Conservation (phyloP, 37 sponge, comb jelly and placozoan genomes). For the Crambe crambe region DNA sequence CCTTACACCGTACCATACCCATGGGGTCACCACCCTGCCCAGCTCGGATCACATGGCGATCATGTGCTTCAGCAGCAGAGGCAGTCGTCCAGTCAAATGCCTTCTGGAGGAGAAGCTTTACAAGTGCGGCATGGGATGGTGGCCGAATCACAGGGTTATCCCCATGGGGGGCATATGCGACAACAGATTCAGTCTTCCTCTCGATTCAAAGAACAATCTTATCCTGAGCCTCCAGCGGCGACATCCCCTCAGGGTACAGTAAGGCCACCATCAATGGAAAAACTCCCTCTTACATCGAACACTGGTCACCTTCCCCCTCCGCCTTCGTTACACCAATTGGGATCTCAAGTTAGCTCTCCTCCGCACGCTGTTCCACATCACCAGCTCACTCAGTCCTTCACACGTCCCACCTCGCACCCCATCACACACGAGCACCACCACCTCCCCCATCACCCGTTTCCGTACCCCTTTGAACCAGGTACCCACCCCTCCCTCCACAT, state of each 20-base stretch:
- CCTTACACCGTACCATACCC: constrained; percentile 51
- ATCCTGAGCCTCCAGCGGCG: neutral
- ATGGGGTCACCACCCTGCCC: constrained; percentile 33
- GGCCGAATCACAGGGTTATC: neutral
- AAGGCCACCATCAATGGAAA: neutral
- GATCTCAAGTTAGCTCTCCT: neutral
- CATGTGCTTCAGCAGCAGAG: constrained; percentile 31
- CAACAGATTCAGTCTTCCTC: neutral
- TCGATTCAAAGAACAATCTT: neutral
- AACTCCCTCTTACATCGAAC: neutral
- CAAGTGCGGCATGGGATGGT: neutral
- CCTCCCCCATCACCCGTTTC: constrained; percentile 31
- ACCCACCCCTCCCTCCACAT: constrained; percentile 32
- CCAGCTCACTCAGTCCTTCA: constrained; percentile 5
- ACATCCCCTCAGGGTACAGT: neutral
- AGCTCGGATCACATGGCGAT: constrained; percentile 14
- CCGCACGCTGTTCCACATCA: neutral
- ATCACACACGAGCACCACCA: constrained; percentile 23
- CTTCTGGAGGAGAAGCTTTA: neutral
- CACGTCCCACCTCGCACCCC: constrained; percentile 2
- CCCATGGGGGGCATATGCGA: neutral
- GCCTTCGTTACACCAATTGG: neutral
- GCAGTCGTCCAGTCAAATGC: neutral
- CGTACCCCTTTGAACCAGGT: constrained; percentile 41
- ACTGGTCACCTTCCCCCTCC: neutral